Percentiles rank a stretch among this genome's conserved stretches.
These are phyloP conservation scores for Onychostruthus taczanowskii DNA, from an alignment of 2,113 vertebrate genomes.

Conservation along the genomic window DNA sequence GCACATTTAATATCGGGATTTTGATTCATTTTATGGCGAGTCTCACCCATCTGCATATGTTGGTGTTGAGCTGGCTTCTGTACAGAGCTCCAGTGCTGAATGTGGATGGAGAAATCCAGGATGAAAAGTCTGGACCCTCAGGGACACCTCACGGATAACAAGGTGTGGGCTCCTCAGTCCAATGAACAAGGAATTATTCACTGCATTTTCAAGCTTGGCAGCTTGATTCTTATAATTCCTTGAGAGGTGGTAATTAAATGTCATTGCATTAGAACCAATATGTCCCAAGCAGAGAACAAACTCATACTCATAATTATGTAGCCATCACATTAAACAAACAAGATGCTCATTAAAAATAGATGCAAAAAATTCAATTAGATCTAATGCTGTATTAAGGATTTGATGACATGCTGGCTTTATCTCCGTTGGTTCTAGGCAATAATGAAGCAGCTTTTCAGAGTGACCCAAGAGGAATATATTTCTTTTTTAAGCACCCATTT, in stretches of 20 bases:
- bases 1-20: not conserved
- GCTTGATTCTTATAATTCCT: not conserved
- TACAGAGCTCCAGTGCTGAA: not conserved
- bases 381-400: constrained; percentile 10
- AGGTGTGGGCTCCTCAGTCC: not conserved
- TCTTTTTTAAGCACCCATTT: constrained; percentile 44
- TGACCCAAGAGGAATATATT: constrained; percentile 40
- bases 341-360: constrained; percentile 66
- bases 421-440: constrained; percentile 19
- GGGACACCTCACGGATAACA: not conserved
- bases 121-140: not conserved
- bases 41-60: not conserved
- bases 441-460: constrained; percentile 22
- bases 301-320: constrained; percentile 30
- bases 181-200: not conserved
- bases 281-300: constrained; percentile 54
- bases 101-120: not conserved
- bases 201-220: not conserved
- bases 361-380: constrained; percentile 54
- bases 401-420: constrained; percentile 29
- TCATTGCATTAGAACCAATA: constrained; percentile 5
- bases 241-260: constrained; percentile 54
- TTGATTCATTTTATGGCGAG: not conserved
- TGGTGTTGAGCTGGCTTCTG: not conserved
- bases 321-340: constrained; percentile 58